Base-by-base conservation (phyloP, 1,140 invertebrate genomes). In the Akabosia matsudoensis region DNA sequence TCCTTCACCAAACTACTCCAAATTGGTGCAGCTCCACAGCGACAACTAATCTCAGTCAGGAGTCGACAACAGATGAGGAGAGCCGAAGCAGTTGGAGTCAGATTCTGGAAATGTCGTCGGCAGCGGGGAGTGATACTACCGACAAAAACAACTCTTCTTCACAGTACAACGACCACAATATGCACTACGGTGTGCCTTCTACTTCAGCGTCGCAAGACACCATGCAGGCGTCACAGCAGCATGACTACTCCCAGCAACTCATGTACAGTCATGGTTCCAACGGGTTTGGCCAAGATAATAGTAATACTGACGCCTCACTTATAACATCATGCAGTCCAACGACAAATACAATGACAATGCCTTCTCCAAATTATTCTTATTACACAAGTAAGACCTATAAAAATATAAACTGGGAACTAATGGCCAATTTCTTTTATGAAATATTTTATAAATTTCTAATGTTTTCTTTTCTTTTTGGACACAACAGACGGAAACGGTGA, bases 401-500 rank as follows among this genome's bases (percentile, higher is more conserved):
- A 7, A 10, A 45, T 10, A 45, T 45, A 45, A 45, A 18, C 7
- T 10, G 18, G 7, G 37, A 7, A 45, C 37, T 7, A 45, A 45
- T 45, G 37, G n/a, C 37, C 18, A 16, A 56, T 16, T 56, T 7
- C n/a, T 22, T 56, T 56, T 56, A 56, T 56, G 10, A 56, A 61
- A 7, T 22, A 18, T 22, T 4, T 22, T 61, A 61, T 7, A 61
- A 61, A 61, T 61, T 51, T 22, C 4, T 22, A 61, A 61, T 61
- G 26, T 10, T 24, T 30, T 18, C 31, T 1, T 64, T 70, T 75
- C 26, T n/a, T 74, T 18, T 45, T 10, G 18, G 18, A 10, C 37
- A 45, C 37, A 10, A 86, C 88, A 80, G 88, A 88, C 79, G 86
- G 86, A 83, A 85, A 74, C 30, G 75, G 83, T 33, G 88, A 90